Base-by-base conservation (phyloP, 2,797 vertebrate species). In the Avahi laniger region DNA sequence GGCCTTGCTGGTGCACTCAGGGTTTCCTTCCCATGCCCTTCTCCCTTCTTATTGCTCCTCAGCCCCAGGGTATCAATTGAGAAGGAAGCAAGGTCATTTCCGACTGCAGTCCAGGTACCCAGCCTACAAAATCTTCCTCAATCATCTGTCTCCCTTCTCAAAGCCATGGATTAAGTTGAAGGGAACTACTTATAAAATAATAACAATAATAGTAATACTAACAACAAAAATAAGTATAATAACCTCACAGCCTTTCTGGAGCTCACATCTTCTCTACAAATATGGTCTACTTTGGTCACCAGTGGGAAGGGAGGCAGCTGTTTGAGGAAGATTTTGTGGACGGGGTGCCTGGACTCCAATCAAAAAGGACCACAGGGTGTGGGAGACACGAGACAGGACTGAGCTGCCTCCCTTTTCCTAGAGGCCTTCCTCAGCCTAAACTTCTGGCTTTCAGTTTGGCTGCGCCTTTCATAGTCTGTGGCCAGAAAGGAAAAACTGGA, bases 101-200 rank as follows among this genome's bases (percentile, higher is more conserved):
- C 84, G 24, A 94, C 46, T 89, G 33, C 78, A 94, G 75, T 86
- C 89, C 87, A 96, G 78, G 87, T n/a, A 81, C 20, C 38, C 26
- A 96, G 67, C 70, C 89, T 67, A 86, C 79, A 97, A 91, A 97
- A 96, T 95, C 73, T 93, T 70, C 63, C 93, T 95, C 91, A 97
- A 93, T 95, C 94, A 96, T 70, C 79, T 93, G n/a, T 96, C 57
- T 96, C 41, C 81, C 35, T 90, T 93, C 86, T 82, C 67, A 94
- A 89, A 95, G 33, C 46, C 89, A 82, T 80, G n/a, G 52, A 75
- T 30, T 85, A 28, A 95, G 82, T 33, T 75, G 46, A 96, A 93
- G 33, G 17, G 30, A 96, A 82, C 54, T 94, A 89, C 91, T 97
- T 94, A 85, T 48, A 94, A 95, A 15, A 0, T 52, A 87, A 67